phyloP scores from a whole-genome alignment of 1,140 invertebrate species.

The Maniola jurtina region DNA sequence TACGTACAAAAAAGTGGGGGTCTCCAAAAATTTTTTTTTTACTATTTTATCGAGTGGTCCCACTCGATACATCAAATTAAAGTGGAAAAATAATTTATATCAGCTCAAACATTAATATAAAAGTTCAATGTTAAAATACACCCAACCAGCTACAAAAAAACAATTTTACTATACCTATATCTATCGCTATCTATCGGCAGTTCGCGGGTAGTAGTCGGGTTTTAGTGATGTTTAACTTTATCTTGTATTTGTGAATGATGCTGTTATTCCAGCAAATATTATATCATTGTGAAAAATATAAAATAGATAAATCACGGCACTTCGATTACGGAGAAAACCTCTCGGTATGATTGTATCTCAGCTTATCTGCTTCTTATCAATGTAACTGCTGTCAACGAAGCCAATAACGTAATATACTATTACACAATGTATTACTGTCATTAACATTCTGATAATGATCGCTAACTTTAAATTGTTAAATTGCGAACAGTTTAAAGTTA shows the following conservation, averaged over 20 bases:
- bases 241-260: background rate
- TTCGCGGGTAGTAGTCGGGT: too few relatives aligned
- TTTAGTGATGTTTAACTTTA: too few relatives aligned
- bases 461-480: constrained; percentile 15
- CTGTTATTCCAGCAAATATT: constrained; percentile 19
- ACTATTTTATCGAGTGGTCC: too few relatives aligned
- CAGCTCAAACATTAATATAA: too few relatives aligned
- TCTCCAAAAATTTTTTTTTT: too few relatives aligned
- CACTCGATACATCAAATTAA: too few relatives aligned
- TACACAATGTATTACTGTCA: constrained; percentile 1
- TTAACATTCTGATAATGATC: constrained; percentile 2
- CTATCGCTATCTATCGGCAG: too few relatives aligned
- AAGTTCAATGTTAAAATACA: too few relatives aligned
- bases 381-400: constrained; percentile 6
- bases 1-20: too few relatives aligned
- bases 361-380: constrained; percentile 24
- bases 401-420: constrained; percentile 7
- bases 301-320: constrained; percentile 36
- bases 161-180: too few relatives aligned
- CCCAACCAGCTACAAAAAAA: too few relatives aligned
- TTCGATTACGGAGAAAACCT: constrained; percentile 37
- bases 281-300: constrained; percentile 26
- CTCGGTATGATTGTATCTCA: constrained; percentile 21
- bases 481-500: constrained; percentile 16
- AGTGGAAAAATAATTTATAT: too few relatives aligned